A percentile compares a stretch with the other conserved stretches of the same genome.
Evolutionary conservation across 1,140 invertebrate genomes (phyloP).

Genomic region (Cecropterus lyciades): DNA sequence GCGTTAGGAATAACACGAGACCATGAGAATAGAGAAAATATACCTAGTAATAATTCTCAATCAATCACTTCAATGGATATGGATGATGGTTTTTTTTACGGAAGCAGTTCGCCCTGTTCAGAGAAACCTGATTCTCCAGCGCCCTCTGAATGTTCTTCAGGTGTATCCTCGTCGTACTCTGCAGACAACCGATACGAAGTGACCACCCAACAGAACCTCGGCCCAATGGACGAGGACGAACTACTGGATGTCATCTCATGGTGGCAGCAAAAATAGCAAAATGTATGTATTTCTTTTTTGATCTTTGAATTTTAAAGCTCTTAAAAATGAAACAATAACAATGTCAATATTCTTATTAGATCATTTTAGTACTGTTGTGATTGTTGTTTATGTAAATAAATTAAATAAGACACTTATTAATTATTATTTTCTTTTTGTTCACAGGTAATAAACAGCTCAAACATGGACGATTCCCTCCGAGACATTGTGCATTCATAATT

Average conservation of each 20-base stretch:
- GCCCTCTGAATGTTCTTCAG: slow-evolving; percentile 89
- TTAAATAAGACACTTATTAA: slow-evolving; percentile 37
- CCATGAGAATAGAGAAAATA: slow-evolving; percentile 79
- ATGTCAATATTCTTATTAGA: slow-evolving; percentile 11
- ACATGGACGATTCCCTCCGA: slow-evolving; percentile 73
- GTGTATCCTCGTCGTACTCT: slow-evolving; percentile 80
- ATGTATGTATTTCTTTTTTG: slow-evolving; percentile 63
- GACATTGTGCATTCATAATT: slow-evolving; percentile 57
- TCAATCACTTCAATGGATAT: slow-evolving; percentile 73
- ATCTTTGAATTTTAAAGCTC: not conserved
- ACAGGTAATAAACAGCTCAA: slow-evolving; percentile 57
- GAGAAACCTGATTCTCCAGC: slow-evolving; percentile 89
- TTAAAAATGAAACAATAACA: not conserved
- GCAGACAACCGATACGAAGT: slow-evolving; percentile 81
- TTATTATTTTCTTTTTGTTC: slow-evolving; percentile 55
- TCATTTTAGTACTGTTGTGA: too few relatives aligned
- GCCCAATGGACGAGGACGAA: slow-evolving; percentile 90
- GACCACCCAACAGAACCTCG: slow-evolving; percentile 86
- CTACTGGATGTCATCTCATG: slow-evolving; percentile 93
- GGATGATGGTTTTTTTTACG: slow-evolving; percentile 80
- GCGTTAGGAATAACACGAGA: slow-evolving; percentile 72
- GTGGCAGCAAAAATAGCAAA: slow-evolving; percentile 88
- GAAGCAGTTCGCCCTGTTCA: slow-evolving; percentile 85
- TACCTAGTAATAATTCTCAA: slow-evolving; percentile 62
- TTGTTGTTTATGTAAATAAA: too few relatives aligned